Percentiles rank a stretch among this genome's conserved stretches.
phyloP scores from a whole-genome alignment of 2,888 invertebrate genomes.

The Nemoura dubitans region DNA sequence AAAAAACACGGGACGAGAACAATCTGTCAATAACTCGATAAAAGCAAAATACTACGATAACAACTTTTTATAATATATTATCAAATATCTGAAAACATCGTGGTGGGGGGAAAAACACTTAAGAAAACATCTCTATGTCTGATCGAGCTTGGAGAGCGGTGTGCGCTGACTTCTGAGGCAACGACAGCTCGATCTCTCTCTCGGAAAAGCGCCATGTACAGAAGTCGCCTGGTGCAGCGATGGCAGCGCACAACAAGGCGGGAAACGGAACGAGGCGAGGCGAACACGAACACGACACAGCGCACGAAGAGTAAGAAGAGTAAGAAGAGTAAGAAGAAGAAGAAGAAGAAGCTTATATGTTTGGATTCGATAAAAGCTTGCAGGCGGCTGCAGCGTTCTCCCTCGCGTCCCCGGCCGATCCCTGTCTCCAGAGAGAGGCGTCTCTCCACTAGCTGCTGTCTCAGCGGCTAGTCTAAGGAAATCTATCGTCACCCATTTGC shows the following conservation, averaged over 20 bases:
- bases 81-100: constrained; percentile 21
- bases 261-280: too few species aligned
- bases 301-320: not conserved
- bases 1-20: constrained; percentile 4
- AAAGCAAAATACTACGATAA: not conserved
- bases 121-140: constrained; percentile 18
- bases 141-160: not conserved
- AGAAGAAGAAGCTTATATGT: not conserved
- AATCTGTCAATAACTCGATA: constrained; percentile 18
- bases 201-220: not conserved
- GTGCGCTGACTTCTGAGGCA: not conserved
- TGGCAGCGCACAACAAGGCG: not conserved
- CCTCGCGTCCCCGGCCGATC: not conserved
- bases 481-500: constrained; percentile 50
- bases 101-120: constrained; percentile 19
- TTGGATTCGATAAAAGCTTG: constrained; percentile 35
- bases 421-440: not conserved
- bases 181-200: constrained; percentile 1
- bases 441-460: constrained; percentile 9
- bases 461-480: constrained; percentile 35
- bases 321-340: not conserved
- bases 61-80: constrained; percentile 16
- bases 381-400: constrained; percentile 27
- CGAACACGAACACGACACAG: not conserved
- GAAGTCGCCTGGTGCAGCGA: not conserved